phyloP scores from a whole-genome alignment of 1,140 invertebrate genomes.

The Delia radicum region DNA sequence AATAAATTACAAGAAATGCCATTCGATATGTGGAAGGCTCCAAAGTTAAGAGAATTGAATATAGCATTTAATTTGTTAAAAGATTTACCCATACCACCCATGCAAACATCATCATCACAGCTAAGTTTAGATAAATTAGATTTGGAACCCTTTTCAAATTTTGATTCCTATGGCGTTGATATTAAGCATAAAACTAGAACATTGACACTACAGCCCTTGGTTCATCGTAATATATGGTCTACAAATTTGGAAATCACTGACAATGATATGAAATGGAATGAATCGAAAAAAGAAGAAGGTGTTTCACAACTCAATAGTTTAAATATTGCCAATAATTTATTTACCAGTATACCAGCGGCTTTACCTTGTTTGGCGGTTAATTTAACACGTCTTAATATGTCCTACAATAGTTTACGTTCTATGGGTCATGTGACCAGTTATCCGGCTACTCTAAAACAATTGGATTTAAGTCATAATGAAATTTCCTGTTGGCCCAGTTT shows the following conservation, averaged over 20 bases:
- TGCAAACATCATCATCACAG: constrained; percentile 45
- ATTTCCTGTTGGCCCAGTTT: constrained; percentile 85
- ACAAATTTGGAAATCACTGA: constrained; percentile 70
- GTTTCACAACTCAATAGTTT: constrained; percentile 67
- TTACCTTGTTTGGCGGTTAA: constrained; percentile 85
- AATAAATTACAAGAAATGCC: constrained; percentile 90
- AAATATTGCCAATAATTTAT: constrained; percentile 90
- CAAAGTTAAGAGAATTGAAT: constrained; percentile 87
- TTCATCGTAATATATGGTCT: constrained; percentile 74
- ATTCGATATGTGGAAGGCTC: constrained; percentile 85
- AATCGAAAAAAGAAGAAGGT: constrained; percentile 52
- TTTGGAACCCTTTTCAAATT: constrained; percentile 39
- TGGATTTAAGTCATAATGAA: constrained; percentile 92
- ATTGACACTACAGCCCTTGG: constrained; percentile 57
- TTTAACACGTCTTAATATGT: constrained; percentile 84
- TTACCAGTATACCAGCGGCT: constrained; percentile 81
- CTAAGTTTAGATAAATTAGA: constrained; percentile 48
- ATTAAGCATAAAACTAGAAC: constrained; percentile 38
- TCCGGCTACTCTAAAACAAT: constrained; percentile 82
- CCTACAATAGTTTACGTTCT: constrained; percentile 81
- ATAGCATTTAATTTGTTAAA: constrained; percentile 86
- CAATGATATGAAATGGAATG: constrained; percentile 61
- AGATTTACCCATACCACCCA: constrained; percentile 68
- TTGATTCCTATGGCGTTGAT: constrained; percentile 28
- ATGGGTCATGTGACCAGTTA: constrained; percentile 90